Percentiles rank a stretch among this genome's conserved stretches.
These are phyloP conservation scores for Orientallactaga sibirica DNA, from an alignment of 2,797 vertebrate species.

Conservation along the genomic window DNA sequence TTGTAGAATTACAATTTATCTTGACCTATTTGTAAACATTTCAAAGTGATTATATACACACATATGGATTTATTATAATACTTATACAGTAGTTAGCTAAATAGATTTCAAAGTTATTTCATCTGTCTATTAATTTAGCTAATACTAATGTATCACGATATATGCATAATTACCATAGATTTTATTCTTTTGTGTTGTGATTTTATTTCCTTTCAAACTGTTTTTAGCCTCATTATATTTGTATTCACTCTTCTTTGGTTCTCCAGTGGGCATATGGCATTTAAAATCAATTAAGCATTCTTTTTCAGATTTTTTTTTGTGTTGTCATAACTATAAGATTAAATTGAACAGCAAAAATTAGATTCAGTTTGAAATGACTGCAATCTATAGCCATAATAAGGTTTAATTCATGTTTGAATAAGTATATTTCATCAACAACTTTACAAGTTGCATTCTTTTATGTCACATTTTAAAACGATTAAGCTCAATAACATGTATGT, in stretches of 20 bases:
- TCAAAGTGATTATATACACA: background rate
- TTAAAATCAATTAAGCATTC: conserved; percentile 73
- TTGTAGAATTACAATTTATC: conserved; percentile 56
- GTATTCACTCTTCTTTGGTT: conserved; percentile 52
- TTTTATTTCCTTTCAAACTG: conserved; percentile 66
- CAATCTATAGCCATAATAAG: conserved; percentile 48
- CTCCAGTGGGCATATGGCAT: conserved; percentile 45
- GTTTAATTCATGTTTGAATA: conserved; percentile 62
- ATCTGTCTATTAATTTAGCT: conserved; percentile 62
- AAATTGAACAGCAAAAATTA: conserved; percentile 71
- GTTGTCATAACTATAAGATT: conserved; percentile 56
- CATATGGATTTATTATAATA: conserved; percentile 9
- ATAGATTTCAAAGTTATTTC: conserved; percentile 25
- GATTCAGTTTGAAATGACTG: conserved; percentile 65
- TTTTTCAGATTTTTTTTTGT: conserved; percentile 63
- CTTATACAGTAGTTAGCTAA: conserved; percentile 17
- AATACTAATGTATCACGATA: conserved; percentile 15
- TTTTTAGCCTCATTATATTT: conserved; percentile 54
- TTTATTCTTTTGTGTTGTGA: conserved; percentile 61
- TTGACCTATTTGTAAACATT: conserved; percentile 33
- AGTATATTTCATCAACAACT: conserved; percentile 61
- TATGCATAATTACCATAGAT: conserved; percentile 36
- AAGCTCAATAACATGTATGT: conserved; percentile 32
- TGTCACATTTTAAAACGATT: conserved; percentile 65
- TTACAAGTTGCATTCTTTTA: conserved; percentile 62